A percentile compares a stretch with the other conserved stretches of the same genome.
Evolutionary conservation across 2,113 vertebrate genomes (phyloP).

Genomic region (Kryptolebias marmoratus): DNA sequence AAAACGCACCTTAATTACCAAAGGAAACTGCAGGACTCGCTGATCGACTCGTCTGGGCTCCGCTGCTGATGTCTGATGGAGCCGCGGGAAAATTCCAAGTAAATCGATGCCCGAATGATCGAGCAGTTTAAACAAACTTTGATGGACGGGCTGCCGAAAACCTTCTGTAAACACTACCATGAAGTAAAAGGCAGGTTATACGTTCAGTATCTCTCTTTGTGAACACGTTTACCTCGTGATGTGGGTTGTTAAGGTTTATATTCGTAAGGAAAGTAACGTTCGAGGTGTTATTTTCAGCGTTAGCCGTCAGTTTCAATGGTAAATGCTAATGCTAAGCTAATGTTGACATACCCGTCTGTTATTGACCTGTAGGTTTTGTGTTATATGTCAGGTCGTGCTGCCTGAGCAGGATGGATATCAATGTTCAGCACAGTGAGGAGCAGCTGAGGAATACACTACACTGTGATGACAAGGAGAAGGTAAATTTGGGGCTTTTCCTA

Average conservation of each 20-base stretch:
- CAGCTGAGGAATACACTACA: conserved; percentile 62
- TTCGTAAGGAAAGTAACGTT: conserved; percentile 1
- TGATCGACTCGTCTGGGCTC: conserved; percentile 27
- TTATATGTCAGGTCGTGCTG: not conserved
- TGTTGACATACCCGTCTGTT: not conserved
- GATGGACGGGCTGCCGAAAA: not conserved
- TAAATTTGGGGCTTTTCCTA: conserved; percentile 1
- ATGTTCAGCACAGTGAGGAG: conserved; percentile 49
- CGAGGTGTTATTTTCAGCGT: not conserved
- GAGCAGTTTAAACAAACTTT: conserved; percentile 46
- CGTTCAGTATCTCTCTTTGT: not conserved
- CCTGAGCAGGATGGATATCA: conserved; percentile 52
- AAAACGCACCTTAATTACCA: too few relatives aligned
- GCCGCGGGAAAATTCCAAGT: conserved; percentile 60
- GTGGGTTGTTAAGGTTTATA: not conserved
- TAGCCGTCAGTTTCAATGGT: not conserved
- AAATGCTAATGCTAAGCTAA: not conserved
- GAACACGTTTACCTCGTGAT: too few relatives aligned
- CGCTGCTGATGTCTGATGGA: conserved; percentile 19
- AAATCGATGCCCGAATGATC: conserved; percentile 42
- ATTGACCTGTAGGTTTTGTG: not conserved
- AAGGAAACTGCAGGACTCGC: too few relatives aligned
- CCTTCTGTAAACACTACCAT: not conserved
- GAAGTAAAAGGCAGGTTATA: conserved; percentile 1
- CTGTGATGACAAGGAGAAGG: conserved; percentile 75